Evolutionary conservation across 1,140 invertebrate species (phyloP).

Genomic region (Parasteatoda tepidariorum): DNA sequence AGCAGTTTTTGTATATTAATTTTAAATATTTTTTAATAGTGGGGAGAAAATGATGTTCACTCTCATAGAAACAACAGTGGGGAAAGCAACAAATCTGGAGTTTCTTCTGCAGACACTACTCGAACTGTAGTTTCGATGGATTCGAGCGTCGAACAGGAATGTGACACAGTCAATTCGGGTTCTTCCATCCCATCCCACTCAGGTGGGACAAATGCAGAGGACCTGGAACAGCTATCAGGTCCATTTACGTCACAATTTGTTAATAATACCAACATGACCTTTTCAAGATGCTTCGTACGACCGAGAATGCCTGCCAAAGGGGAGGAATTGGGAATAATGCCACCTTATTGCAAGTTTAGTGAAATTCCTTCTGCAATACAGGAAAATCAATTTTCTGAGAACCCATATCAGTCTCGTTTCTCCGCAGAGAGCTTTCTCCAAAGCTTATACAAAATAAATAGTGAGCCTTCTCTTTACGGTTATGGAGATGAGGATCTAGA

Average conservation of each 20-base stretch:
- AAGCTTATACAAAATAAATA: neutral
- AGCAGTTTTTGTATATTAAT: too few relatives aligned
- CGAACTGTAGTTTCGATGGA: conserved; percentile 42
- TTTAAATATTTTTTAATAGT: too few relatives aligned
- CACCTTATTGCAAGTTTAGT: neutral
- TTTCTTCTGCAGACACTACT: conserved; percentile 46
- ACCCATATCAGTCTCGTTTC: neutral
- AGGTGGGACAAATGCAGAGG: too few relatives aligned
- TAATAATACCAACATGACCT: neutral
- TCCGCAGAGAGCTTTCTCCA: neutral
- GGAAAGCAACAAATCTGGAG: conserved; percentile 14
- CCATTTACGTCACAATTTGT: neutral
- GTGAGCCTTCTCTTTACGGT: conserved; percentile 25
- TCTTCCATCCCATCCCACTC: neutral
- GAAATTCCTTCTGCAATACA: neutral
- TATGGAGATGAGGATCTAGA: neutral
- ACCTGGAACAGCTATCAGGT: neutral
- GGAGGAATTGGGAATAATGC: neutral
- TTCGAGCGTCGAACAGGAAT: conserved; percentile 40
- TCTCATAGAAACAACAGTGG: conserved; percentile 32
- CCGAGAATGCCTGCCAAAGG: too few relatives aligned
- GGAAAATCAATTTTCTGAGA: neutral
- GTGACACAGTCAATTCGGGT: conserved; percentile 23
- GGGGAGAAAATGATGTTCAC: neutral
- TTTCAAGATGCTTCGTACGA: too few relatives aligned